Conservation (phyloP, 2,113 vertebrate genomes). For the Eulemur macaco region DNA sequence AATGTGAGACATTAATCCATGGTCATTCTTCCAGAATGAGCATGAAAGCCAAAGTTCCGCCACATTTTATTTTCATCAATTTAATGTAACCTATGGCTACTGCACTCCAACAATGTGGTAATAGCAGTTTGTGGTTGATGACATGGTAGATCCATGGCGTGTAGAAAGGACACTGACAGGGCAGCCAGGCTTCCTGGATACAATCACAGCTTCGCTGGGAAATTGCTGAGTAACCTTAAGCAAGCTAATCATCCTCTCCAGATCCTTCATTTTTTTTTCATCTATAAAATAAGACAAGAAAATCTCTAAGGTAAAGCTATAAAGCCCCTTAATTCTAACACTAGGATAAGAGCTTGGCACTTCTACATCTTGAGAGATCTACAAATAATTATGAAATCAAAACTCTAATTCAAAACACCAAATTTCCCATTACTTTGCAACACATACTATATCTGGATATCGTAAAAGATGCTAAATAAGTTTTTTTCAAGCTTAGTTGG, state of each 20-base stretch:
- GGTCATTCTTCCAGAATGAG: neutral
- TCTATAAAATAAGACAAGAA: neutral
- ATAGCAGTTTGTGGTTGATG: neutral
- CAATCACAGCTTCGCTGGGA: neutral
- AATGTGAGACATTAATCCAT: neutral
- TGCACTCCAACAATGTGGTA: neutral
- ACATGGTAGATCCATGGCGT: accelerated
- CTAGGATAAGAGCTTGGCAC: neutral
- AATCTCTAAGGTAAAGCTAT: neutral
- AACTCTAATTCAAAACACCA: constrained; percentile 5
- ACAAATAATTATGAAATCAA: constrained; percentile 1
- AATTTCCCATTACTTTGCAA: neutral
- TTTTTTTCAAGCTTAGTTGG: neutral
- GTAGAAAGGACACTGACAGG: neutral
- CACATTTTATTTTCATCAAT: neutral
- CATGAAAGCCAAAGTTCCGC: neutral
- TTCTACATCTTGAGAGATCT: neutral
- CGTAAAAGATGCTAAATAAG: neutral
- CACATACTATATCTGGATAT: neutral
- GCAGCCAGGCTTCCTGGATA: neutral
- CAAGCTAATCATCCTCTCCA: neutral
- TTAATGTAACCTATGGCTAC: neutral
- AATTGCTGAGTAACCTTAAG: neutral
- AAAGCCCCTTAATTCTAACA: neutral
- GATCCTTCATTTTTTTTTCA: neutral